Evolutionary conservation across 2,113 vertebrate species (phyloP).

Genomic region (Camelus dromedarius): DNA sequence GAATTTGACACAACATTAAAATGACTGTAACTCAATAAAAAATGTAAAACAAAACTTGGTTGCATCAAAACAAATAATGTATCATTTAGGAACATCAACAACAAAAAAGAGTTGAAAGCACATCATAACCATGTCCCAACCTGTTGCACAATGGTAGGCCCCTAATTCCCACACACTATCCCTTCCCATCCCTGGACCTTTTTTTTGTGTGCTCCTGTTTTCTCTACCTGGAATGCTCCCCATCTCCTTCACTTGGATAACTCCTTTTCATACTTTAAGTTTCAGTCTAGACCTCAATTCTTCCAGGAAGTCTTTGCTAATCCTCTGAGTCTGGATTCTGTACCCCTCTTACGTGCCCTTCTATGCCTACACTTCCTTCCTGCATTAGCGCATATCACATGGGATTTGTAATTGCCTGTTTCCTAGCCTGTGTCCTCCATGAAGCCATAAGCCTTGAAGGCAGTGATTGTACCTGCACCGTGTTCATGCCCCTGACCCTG

Average conservation of each 20-base stretch:
- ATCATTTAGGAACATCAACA: too few relatives aligned
- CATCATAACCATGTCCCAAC: neutral
- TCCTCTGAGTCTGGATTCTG: neutral
- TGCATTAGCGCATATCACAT: neutral
- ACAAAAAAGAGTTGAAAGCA: neutral
- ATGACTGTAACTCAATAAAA: too few relatives aligned
- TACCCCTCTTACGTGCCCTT: neutral
- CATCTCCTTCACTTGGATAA: neutral
- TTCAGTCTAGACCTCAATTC: neutral
- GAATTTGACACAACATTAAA: too few relatives aligned
- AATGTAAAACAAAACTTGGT: too few relatives aligned
- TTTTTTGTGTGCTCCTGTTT: neutral
- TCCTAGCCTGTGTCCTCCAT: neutral
- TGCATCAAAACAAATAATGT: too few relatives aligned
- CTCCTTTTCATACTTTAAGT: neutral
- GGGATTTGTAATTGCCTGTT: neutral
- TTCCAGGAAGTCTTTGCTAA: slow-evolving; percentile 13
- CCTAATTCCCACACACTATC: neutral
- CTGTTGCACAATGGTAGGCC: neutral
- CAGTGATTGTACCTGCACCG: neutral
- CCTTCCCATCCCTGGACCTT: neutral
- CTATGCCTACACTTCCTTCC: neutral
- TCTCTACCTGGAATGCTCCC: neutral
- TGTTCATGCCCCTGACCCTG: neutral
- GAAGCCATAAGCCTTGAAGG: neutral